Conservation (phyloP, 1,140 invertebrate species). For the Hypothenemus hampei region DNA sequence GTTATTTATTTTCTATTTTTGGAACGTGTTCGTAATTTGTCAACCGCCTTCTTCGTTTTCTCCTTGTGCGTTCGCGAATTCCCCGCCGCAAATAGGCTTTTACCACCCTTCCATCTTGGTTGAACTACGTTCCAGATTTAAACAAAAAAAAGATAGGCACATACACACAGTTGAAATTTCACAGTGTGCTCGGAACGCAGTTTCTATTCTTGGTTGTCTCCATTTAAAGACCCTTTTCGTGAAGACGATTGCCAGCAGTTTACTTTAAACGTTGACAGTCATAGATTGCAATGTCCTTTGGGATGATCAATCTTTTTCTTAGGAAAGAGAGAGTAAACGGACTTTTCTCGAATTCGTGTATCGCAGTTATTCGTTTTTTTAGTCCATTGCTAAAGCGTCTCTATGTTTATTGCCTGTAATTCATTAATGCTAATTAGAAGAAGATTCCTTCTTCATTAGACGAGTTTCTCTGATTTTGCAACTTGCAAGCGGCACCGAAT, state of each 20-base stretch:
- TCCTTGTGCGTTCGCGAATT: conserved; percentile 25
- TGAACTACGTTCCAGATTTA: not conserved
- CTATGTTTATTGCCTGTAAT: conserved; percentile 9
- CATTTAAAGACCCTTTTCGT: not conserved
- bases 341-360: too few species aligned
- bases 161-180: too few species aligned
- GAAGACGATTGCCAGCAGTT: conserved; percentile 29
- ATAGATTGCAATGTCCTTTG: conserved; percentile 26
- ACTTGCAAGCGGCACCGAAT: too few species aligned
- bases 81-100: conserved; percentile 19
- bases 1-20: conserved; percentile 28
- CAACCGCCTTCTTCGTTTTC: too few species aligned
- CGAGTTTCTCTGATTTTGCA: too few species aligned
- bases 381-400: too few species aligned
- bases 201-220: too few species aligned
- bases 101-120: not conserved
- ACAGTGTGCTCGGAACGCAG: too few species aligned
- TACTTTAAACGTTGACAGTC: conserved; percentile 29
- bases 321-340: too few species aligned
- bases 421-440: conserved; percentile 2
- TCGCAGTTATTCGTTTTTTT: too few species aligned
- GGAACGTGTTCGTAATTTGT: conserved; percentile 25
- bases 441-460: conserved; percentile 4
- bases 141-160: too few species aligned
- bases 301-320: conserved; percentile 27